A percentile compares a stretch with the other conserved stretches of the same genome.
phyloP scores from a whole-genome alignment of 2,797 vertebrate species.

The Onychomys leucogaster region DNA sequence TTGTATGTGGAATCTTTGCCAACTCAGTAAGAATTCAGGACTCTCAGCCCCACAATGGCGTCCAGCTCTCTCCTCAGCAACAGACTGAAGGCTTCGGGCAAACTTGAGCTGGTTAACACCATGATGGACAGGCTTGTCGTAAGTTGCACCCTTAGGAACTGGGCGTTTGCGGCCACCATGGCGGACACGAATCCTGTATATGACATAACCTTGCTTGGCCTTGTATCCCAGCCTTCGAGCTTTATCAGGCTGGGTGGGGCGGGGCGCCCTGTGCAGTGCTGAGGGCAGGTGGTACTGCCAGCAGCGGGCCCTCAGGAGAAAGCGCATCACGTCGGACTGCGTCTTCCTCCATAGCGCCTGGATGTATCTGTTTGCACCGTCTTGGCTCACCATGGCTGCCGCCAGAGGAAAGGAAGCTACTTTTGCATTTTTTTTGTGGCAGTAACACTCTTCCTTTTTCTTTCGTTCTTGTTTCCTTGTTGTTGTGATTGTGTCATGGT shows the following conservation, averaged over 20 bases:
- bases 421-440: neutral
- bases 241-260: slow-evolving; percentile 96
- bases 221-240: slow-evolving; percentile 98
- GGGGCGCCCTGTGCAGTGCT: slow-evolving; percentile 94
- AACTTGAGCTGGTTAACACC: slow-evolving; percentile 99
- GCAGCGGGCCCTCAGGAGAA: slow-evolving; percentile 96
- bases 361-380: slow-evolving; percentile 99
- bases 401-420: too few species aligned
- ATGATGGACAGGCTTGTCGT: slow-evolving; percentile 98
- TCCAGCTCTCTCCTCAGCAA: slow-evolving; percentile 90
- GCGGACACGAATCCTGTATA: slow-evolving; percentile 96
- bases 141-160: slow-evolving; percentile 97
- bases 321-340: slow-evolving; percentile 99
- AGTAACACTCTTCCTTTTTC: neutral
- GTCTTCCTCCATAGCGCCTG: slow-evolving; percentile 99
- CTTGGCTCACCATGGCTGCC: slow-evolving; percentile 89
- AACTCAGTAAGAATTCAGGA: slow-evolving; percentile 97
- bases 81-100: slow-evolving; percentile 96
- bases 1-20: slow-evolving; percentile 99
- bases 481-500: neutral
- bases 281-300: slow-evolving; percentile 99
- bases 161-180: slow-evolving; percentile 97
- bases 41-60: slow-evolving; percentile 93
- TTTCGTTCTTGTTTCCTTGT: too few species aligned
- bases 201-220: slow-evolving; percentile 97